Percentiles rank a stretch among this genome's conserved stretches.
These are phyloP conservation scores for Anabacerthia variegaticeps DNA, from an alignment of 2,797 vertebrate genomes.

Conservation along the genomic window DNA sequence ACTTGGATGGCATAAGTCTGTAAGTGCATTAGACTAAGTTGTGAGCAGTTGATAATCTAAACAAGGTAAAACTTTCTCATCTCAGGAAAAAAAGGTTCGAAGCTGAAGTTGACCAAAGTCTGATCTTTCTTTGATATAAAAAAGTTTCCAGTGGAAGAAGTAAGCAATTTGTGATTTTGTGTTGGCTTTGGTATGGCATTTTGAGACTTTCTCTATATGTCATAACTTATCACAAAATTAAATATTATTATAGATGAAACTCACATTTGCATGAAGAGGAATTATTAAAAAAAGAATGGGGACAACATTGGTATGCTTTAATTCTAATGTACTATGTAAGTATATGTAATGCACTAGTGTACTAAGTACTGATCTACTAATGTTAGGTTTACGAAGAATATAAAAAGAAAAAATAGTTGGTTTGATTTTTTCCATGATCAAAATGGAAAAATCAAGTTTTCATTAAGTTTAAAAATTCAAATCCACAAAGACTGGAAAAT, in stretches of 20 bases:
- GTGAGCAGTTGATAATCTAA: not conserved
- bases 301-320: not conserved
- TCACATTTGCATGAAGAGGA: not conserved
- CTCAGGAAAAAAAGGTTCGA: not conserved
- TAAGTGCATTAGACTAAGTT: not conserved
- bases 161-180: not conserved
- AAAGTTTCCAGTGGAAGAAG: not conserved
- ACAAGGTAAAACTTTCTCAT: not conserved
- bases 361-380: not conserved
- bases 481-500: not conserved
- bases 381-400: not conserved
- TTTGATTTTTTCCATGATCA: not conserved
- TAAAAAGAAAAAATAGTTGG: not conserved
- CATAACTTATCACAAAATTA: not conserved
- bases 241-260: not conserved
- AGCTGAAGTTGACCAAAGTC: not conserved
- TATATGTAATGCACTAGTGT: not conserved
- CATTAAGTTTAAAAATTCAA: not conserved
- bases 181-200: not conserved
- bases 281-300: not conserved
- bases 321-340: not conserved
- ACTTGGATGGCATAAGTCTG: not conserved
- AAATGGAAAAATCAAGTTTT: not conserved
- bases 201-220: not conserved
- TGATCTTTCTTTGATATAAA: not conserved